Conservation (phyloP, 2,113 vertebrate species). For the Macroglossus sobrinus region DNA sequence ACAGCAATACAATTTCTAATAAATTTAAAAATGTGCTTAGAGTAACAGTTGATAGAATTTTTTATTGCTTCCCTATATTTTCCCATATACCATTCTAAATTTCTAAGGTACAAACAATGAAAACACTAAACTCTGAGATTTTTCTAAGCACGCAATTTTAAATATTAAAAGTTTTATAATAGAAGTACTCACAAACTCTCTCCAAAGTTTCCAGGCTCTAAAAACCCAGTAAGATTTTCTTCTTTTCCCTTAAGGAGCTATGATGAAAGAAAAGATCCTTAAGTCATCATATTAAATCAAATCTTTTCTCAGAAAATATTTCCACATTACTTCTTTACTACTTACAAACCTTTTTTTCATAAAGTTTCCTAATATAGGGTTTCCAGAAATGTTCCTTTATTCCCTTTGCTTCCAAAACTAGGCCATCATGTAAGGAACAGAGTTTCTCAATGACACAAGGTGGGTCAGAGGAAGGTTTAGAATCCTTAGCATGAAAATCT, state of each 20-base stretch:
- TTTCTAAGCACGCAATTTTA: not conserved
- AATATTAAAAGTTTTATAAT: not conserved
- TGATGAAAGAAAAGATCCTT: slow-evolving; percentile 49
- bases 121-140: not conserved
- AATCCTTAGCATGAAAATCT: slow-evolving; percentile 91
- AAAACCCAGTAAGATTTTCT: slow-evolving; percentile 92
- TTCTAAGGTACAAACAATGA: not conserved
- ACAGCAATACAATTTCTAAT: not conserved
- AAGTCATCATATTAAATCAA: not conserved
- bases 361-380: slow-evolving; percentile 94
- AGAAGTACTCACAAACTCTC: slow-evolving; percentile 91
- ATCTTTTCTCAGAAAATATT: not conserved
- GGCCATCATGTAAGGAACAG: slow-evolving; percentile 91
- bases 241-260: slow-evolving; percentile 95
- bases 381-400: slow-evolving; percentile 99
- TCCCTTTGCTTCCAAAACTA: slow-evolving; percentile 95
- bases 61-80: not conserved
- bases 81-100: not conserved
- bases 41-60: not conserved
- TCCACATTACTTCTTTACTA: not conserved
- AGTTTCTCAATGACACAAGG: slow-evolving; percentile 93
- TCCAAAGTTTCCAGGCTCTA: slow-evolving; percentile 94
- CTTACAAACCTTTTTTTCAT: slow-evolving; percentile 91
- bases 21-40: not conserved
- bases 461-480: slow-evolving; percentile 83